Conservation (phyloP, 2,113 vertebrate species). For the Microcebus ravelobensis region DNA sequence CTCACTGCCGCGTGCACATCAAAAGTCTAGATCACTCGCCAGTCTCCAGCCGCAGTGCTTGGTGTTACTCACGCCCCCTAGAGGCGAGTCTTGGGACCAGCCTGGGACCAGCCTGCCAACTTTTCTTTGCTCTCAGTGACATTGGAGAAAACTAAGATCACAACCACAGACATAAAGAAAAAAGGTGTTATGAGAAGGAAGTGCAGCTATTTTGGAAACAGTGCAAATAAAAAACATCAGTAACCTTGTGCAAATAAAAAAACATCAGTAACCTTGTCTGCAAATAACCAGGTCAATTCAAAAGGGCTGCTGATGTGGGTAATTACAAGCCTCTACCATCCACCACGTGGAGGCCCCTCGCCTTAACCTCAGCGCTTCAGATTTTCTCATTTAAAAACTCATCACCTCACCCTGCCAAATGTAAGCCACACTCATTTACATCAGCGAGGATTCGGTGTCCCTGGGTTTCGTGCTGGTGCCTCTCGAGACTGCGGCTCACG, state of each 20-base stretch:
- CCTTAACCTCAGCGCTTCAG: not conserved
- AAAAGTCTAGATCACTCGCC: not conserved
- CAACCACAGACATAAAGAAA: not conserved
- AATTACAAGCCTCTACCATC: not conserved
- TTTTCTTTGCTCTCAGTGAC: not conserved
- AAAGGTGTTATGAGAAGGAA: not conserved
- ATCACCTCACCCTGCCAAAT: not conserved
- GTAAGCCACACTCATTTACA: slow-evolving; percentile 53
- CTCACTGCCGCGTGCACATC: not conserved
- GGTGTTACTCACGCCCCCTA: not conserved
- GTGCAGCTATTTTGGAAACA: not conserved
- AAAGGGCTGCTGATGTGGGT: not conserved
- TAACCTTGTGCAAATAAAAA: slow-evolving; percentile 2
- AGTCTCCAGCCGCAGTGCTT: not conserved
- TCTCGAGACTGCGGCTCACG: slow-evolving; percentile 8
- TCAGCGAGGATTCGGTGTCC: slow-evolving; percentile 42
- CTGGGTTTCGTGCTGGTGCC: slow-evolving; percentile 52
- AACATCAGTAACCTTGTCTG: not conserved
- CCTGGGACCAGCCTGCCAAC: too few species aligned
- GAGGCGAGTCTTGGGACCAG: not conserved
- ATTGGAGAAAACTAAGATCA: not conserved
- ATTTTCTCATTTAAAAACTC: slow-evolving; percentile 53
- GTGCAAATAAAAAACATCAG: not conserved
- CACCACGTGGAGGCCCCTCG: not conserved
- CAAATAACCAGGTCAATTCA: not conserved